phyloP scores from a whole-genome alignment of 2,113 vertebrate genomes.

The Macheiramphus alcinus region DNA sequence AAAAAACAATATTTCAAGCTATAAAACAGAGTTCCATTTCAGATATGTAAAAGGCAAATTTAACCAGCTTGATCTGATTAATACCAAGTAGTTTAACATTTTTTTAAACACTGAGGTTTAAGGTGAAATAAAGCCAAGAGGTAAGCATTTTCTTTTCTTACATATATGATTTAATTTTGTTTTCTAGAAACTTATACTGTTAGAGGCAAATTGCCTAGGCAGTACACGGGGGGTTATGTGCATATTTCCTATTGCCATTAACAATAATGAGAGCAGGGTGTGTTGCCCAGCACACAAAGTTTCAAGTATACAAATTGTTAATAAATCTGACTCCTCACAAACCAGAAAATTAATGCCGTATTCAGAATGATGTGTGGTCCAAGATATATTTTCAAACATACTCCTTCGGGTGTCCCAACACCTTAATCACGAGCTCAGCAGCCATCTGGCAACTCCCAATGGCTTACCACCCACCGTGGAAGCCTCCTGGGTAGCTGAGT shows the following conservation, averaged over 20 bases:
- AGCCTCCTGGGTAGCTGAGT: background rate
- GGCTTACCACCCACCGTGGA: slow-evolving; percentile 1
- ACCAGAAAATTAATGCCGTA: background rate
- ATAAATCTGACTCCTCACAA: background rate
- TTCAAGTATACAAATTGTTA: background rate
- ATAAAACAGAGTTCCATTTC: slow-evolving; percentile 13
- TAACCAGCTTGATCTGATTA: slow-evolving; percentile 22
- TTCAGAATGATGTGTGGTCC: slow-evolving; percentile 10
- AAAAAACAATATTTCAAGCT: slow-evolving; percentile 36
- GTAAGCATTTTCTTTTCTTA: background rate
- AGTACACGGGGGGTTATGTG: background rate
- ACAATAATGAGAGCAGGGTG: background rate
- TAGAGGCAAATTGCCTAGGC: background rate
- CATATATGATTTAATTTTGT: background rate
- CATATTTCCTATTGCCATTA: background rate
- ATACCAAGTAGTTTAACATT: background rate
- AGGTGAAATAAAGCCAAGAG: background rate
- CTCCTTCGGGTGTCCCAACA: background rate
- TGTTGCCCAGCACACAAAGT: background rate
- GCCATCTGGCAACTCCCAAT: background rate
- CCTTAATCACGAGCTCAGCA: background rate
- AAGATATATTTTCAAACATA: background rate
- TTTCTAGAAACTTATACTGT: background rate
- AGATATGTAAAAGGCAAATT: slow-evolving; percentile 10
- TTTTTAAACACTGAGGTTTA: background rate